Evolutionary conservation across 2,113 vertebrate genomes (phyloP).

Genomic region (Lampris megalopsis): DNA sequence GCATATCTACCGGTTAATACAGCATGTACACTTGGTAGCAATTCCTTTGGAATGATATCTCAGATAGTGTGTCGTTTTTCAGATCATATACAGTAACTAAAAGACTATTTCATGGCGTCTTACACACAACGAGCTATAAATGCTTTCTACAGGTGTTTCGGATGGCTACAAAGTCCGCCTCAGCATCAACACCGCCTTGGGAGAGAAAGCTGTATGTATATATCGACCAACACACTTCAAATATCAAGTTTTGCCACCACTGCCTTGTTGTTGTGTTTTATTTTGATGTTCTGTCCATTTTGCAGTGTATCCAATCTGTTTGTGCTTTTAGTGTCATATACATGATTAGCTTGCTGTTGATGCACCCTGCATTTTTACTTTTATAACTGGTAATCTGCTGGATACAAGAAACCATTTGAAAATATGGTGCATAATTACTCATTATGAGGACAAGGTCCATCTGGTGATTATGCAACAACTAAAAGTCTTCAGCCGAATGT

Average conservation of each 20-base stretch:
- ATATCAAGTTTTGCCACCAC: too few relatives aligned
- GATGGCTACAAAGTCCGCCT: constrained; percentile 91
- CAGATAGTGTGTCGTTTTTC: constrained; percentile 13
- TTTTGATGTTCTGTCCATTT: too few relatives aligned
- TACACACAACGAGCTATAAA: constrained; percentile 8
- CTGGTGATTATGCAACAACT: constrained; percentile 11
- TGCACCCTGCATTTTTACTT: too few relatives aligned
- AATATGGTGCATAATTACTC: background rate
- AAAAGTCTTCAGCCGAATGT: background rate
- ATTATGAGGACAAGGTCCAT: constrained; percentile 22
- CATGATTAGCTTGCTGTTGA: background rate
- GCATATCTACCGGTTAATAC: background rate
- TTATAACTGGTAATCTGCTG: background rate
- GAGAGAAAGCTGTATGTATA: constrained; percentile 88
- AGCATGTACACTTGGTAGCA: background rate
- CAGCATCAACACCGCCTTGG: constrained; percentile 91
- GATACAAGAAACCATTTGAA: background rate
- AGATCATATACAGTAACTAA: background rate
- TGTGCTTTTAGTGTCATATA: background rate
- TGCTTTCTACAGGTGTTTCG: constrained; percentile 80
- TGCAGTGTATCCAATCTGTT: background rate
- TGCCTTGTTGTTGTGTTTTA: too few relatives aligned
- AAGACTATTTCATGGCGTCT: too few relatives aligned
- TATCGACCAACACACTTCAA: background rate
- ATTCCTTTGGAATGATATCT: constrained; percentile 24